Base-by-base conservation (phyloP, 2,888 invertebrate genomes). In the Hirtodrosophila duncani region DNA sequence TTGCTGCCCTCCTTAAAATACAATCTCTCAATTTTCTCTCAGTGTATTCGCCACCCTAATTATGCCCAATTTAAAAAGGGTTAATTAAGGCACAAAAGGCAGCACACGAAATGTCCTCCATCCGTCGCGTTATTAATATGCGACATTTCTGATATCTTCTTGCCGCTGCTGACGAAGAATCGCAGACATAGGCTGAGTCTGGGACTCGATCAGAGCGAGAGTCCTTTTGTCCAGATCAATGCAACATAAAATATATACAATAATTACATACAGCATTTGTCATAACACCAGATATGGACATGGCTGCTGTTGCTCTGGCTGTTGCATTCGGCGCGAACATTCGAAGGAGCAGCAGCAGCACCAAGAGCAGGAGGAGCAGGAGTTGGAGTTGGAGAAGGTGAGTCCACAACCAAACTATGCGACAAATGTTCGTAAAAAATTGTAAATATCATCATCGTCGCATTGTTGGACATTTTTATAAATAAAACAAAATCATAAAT, bases 11-110 rank as follows among this genome's bases (percentile, higher is more conserved):
- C n/a, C n/a, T n/a, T n/a, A n/a, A n/a, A n/a, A n/a, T n/a, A n/a
- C n/a, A n/a, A n/a, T n/a, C n/a, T 16, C 1, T 4, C 0, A 1
- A n/a, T 9, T 49, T 67, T 64, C 31, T 69, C n/a, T 24, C 56
- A 68, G 79, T 77, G 81, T 14, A 39, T 17, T 29, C 31, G 16
- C 39, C 34, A 42, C 53, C 70, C 75, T 80, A 80, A 80, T 80
- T 82, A 82, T 82, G 81, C 69, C 72, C 83, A 82, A 83, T 83
- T 83, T 83, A 81, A 81, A 81, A 81, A 83, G 78, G 81, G 80
- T 82, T 83, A 83, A 83, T 83, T 83, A 83, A 83, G 72, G 77
- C 81, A 68, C 75, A 75, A 71, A 78, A 74, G 66, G 72, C 50
- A 71, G 65, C 77, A 68, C 57, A 72, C 56, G 59, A 66, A 67